Conservation (phyloP, 2,888 invertebrate genomes). For the Teleogryllus oceanicus region DNA sequence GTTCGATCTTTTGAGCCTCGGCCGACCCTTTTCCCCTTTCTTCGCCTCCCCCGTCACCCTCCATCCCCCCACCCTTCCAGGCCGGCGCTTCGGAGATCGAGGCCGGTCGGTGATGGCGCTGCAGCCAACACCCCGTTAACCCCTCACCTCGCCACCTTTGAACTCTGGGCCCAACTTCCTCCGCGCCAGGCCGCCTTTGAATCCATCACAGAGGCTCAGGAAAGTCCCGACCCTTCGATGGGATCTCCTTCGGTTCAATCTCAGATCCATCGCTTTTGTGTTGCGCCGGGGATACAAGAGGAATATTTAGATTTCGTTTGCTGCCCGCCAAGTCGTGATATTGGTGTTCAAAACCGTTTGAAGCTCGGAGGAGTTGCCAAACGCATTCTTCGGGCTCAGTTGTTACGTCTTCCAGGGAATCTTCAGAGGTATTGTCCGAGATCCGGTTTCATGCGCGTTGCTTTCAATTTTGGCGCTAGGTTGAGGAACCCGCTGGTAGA, state of each 20-base stretch:
- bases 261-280: neutral
- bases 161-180: neutral
- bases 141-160: neutral
- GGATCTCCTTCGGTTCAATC: neutral
- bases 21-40: too few species aligned
- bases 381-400: neutral
- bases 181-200: neutral
- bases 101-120: too few species aligned
- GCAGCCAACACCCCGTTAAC: neutral
- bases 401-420: too few species aligned
- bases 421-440: too few species aligned
- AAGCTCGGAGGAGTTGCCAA: neutral
- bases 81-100: too few species aligned
- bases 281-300: neutral
- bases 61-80: too few species aligned
- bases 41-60: too few species aligned
- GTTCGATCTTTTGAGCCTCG: too few species aligned
- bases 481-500: too few species aligned
- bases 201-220: neutral
- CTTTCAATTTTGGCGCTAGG: too few species aligned
- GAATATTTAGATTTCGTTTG: slow-evolving; percentile 18
- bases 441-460: too few species aligned
- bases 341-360: slow-evolving; percentile 4
- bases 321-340: neutral
- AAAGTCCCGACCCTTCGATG: neutral